Percentiles rank a stretch among this genome's conserved stretches.
phyloP scores from a whole-genome alignment of 2,888 invertebrate genomes.

The Timema podura region DNA sequence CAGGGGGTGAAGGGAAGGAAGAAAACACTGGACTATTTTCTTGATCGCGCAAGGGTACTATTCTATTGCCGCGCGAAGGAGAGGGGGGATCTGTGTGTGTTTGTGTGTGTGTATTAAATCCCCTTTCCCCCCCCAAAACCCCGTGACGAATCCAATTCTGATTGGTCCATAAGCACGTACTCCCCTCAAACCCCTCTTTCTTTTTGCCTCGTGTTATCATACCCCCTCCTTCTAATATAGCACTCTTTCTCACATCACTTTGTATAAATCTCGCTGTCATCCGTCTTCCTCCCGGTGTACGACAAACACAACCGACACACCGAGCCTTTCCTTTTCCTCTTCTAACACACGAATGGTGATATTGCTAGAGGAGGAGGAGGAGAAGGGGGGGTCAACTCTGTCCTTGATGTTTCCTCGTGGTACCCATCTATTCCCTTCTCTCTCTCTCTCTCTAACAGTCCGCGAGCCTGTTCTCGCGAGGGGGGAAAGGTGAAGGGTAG shows the following conservation, averaged over 20 bases:
- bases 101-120: constrained; percentile 41
- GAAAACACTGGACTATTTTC: constrained; percentile 38
- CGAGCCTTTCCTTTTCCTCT: no score
- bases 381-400: no score
- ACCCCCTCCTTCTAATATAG: no score
- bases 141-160: constrained; percentile 57
- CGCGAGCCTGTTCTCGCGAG: constrained; percentile 13
- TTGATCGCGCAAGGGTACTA: constrained; percentile 42
- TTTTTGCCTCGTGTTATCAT: constrained; percentile 8
- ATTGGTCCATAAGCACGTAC: constrained; percentile 48
- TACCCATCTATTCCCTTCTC: constrained; percentile 21
- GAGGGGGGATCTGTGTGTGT: constrained; percentile 37
- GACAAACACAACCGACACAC: no score
- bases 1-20: constrained; percentile 37
- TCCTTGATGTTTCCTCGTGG: no score
- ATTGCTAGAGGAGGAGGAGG: no score
- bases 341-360: no score
- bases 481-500: constrained; percentile 31
- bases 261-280: constrained; percentile 7
- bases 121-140: constrained; percentile 20
- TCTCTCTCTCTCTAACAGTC: constrained; percentile 27
- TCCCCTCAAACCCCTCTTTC: constrained; percentile 17
- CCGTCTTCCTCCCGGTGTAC: not conserved
- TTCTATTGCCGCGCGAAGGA: not conserved
- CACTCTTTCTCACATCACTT: constrained; percentile 4